phyloP scores from a whole-genome alignment of 2,113 vertebrate species.

The Ceyx melanurus region DNA sequence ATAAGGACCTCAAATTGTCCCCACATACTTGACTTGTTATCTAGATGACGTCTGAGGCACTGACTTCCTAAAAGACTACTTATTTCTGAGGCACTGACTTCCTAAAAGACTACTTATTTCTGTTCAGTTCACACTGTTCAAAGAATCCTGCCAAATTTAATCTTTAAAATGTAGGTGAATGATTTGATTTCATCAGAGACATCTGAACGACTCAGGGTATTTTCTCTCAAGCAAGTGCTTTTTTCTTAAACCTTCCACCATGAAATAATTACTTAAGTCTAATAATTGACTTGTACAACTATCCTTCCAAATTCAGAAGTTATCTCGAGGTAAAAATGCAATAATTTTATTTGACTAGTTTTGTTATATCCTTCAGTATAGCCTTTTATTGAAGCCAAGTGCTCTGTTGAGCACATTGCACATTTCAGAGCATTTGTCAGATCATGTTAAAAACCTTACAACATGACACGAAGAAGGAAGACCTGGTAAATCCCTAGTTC shows the following conservation, averaged over 20 bases:
- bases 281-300: neutral
- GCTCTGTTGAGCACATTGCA: neutral
- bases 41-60: fast-evolving
- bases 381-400: neutral
- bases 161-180: neutral
- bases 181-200: neutral
- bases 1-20: neutral
- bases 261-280: neutral
- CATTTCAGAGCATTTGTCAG: neutral
- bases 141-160: neutral
- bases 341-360: neutral
- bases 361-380: neutral
- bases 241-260: neutral
- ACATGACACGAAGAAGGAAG: neutral
- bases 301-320: neutral
- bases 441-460: neutral
- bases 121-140: neutral
- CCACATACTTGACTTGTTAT: neutral
- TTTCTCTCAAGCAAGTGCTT: neutral
- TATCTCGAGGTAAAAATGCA: neutral
- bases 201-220: neutral
- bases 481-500: neutral
- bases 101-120: neutral
- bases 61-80: neutral
- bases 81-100: neutral